Conservation (phyloP, 1,140 invertebrate species). For the Saccostrea cuccullata region DNA sequence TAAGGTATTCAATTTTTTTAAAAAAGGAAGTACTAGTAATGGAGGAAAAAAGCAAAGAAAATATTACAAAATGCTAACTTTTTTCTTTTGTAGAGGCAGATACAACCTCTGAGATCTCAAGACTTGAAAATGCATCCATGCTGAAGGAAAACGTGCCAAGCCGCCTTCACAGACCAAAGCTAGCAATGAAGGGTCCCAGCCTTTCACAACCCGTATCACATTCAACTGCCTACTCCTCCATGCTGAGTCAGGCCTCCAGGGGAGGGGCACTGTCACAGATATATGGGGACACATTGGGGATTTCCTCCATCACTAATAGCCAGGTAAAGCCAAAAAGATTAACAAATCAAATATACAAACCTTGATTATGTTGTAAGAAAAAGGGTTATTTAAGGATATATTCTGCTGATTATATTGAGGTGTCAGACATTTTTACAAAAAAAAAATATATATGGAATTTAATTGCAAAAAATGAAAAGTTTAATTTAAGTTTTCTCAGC, state of each 20-base stretch:
- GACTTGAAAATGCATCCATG: background rate
- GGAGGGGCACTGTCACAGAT: constrained; percentile 9
- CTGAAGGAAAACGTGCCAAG: background rate
- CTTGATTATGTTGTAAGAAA: too few relatives aligned
- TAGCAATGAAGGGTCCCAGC: background rate
- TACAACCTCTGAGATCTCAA: background rate
- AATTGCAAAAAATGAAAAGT: too few relatives aligned
- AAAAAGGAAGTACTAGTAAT: too few relatives aligned
- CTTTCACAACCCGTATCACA: background rate
- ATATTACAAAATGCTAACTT: background rate
- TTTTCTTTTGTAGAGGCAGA: background rate
- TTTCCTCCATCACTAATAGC: constrained; percentile 4
- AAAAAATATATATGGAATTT: too few relatives aligned
- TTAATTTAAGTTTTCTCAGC: too few relatives aligned
- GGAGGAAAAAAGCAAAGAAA: background rate
- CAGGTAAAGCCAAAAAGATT: background rate
- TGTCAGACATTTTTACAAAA: too few relatives aligned
- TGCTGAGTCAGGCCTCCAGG: background rate
- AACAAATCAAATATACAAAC: too few relatives aligned
- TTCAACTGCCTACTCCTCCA: constrained; percentile 1
- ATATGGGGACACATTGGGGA: background rate
- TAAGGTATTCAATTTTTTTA: too few relatives aligned
- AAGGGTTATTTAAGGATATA: too few relatives aligned
- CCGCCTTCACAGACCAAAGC: background rate
- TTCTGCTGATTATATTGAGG: too few relatives aligned